phyloP scores from a whole-genome alignment of 2,113 vertebrate genomes.

The Ophthalmolycus amberensis region DNA sequence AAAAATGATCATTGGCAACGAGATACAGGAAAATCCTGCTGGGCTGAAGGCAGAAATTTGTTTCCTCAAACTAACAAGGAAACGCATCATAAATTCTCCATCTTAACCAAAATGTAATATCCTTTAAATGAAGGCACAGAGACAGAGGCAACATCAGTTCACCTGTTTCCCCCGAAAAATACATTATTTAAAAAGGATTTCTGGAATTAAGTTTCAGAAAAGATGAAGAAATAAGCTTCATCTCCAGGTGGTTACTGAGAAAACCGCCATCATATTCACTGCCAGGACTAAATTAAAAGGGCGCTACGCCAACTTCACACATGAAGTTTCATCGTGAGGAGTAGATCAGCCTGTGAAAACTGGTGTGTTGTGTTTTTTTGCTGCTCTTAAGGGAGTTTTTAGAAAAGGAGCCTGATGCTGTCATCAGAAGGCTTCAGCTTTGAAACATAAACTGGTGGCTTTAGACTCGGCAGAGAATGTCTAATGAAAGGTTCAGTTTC shows the following conservation, averaged over 20 bases:
- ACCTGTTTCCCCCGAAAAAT: neutral
- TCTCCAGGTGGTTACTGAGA: neutral
- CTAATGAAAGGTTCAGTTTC: neutral
- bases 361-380: neutral
- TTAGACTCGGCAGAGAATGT: neutral
- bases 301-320: neutral
- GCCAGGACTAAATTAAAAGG: neutral
- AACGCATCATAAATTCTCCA: conserved; percentile 37
- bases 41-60: conserved; percentile 35
- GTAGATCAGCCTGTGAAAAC: neutral
- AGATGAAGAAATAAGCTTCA: neutral
- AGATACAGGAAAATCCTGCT: conserved; percentile 44
- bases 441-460: neutral
- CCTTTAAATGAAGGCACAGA: neutral
- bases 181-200: neutral
- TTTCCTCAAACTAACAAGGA: conserved; percentile 52
- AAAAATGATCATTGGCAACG: conserved; percentile 62
- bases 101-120: conserved; percentile 27
- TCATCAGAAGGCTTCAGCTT: neutral
- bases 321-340: neutral
- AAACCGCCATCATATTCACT: neutral
- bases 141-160: neutral
- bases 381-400: neutral
- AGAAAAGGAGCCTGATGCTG: neutral
- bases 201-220: neutral